phyloP scores from a whole-genome alignment of 2,888 invertebrate genomes.

The Synanthedon andrenaeformis region DNA sequence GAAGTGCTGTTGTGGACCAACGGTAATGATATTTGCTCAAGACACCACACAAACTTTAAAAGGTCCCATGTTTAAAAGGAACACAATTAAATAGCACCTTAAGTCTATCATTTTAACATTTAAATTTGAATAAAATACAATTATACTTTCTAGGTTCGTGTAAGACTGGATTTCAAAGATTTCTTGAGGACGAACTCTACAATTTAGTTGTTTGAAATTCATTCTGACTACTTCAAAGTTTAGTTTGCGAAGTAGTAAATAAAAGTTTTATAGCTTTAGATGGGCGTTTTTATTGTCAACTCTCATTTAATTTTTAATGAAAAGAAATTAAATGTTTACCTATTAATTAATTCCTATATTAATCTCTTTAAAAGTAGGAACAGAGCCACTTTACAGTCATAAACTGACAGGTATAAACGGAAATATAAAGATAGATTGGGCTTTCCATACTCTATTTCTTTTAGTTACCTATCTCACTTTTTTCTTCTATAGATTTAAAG shows the following conservation, averaged over 20 bases:
- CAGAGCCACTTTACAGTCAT: too few relatives aligned
- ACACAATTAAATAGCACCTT: background rate
- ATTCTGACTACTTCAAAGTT: constrained; percentile 38
- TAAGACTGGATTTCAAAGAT: constrained; percentile 30
- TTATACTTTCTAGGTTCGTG: background rate
- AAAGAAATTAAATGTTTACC: too few relatives aligned
- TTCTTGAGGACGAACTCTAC: constrained; percentile 40
- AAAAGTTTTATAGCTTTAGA: constrained; percentile 36
- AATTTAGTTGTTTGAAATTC: constrained; percentile 54
- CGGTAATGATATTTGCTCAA: constrained; percentile 57
- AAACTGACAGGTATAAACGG: too few relatives aligned
- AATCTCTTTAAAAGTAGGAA: too few relatives aligned
- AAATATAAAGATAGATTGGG: too few relatives aligned
- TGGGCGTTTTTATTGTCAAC: constrained; percentile 20
- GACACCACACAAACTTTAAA: constrained; percentile 16
- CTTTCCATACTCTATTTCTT: too few relatives aligned
- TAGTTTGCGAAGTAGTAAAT: constrained; percentile 30
- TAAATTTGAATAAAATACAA: constrained; percentile 2
- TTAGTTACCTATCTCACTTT: too few relatives aligned
- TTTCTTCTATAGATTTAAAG: too few relatives aligned
- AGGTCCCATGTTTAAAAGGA: constrained; percentile 13
- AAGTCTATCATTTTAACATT: constrained; percentile 5
- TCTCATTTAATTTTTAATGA: background rate
- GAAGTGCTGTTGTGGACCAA: constrained; percentile 45
- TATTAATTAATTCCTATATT: too few relatives aligned